Evolutionary conservation across 2,888 invertebrate species (phyloP).

Genomic region (Zhengitettix transpicula): DNA sequence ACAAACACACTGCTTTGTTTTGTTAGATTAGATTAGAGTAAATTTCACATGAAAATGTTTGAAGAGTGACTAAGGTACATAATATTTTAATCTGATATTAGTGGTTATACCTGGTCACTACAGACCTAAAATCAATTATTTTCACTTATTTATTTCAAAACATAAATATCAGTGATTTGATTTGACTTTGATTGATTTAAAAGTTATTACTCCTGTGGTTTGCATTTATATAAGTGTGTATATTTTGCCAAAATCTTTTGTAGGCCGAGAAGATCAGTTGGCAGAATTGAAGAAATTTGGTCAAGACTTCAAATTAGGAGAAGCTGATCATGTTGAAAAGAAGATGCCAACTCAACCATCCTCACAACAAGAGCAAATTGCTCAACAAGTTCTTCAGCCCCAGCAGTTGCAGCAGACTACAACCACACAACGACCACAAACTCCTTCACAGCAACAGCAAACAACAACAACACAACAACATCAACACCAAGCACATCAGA

Average conservation of each 20-base stretch:
- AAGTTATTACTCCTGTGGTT: no score
- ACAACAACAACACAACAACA: constrained; percentile 15
- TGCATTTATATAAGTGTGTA: no score
- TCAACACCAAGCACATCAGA: constrained; percentile 10
- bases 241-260: neutral
- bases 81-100: no score
- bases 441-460: constrained; percentile 16
- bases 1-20: no score
- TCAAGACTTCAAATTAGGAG: constrained; percentile 56
- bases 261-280: constrained; percentile 8
- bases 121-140: no score
- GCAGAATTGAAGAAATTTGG: constrained; percentile 62
- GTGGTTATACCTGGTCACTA: no score
- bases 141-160: no score
- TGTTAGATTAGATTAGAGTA: no score
- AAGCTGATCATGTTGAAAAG: constrained; percentile 2
- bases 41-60: no score
- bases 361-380: constrained; percentile 15
- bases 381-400: constrained; percentile 19
- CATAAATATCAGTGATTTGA: no score
- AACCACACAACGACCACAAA: constrained; percentile 15
- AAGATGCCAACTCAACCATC: constrained; percentile 8
- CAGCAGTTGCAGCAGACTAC: constrained; percentile 12
- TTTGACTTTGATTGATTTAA: no score
- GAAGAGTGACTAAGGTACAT: no score